Base-by-base conservation (phyloP, 2,888 invertebrate species). In the Thera obeliscata region DNA sequence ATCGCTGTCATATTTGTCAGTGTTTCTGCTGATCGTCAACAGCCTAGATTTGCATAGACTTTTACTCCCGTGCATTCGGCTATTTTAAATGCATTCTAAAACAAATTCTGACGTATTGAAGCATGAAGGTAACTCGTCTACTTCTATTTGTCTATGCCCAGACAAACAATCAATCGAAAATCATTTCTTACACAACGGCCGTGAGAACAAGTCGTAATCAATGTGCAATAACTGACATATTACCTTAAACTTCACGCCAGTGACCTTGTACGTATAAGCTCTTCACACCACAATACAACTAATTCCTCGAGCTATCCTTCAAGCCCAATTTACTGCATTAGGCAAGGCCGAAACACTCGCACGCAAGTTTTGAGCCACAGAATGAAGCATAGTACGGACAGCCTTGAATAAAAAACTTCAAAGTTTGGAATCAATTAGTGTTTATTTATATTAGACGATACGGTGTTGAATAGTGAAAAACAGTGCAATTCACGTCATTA, bases 291-390 rank as follows among this genome's bases (percentile, higher is more conserved):
- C 67, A 72, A 76, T 76, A 80, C 75, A 66, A 67, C 64, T 64
- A 70, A 73, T 70, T 67, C 69, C 38, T 56, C 12, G 68, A 78
- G 77, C 75, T 72, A 81, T 82, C 85, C 85, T 89, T 89, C 89
- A 90, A 87, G 89, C 90, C 81, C 82, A 84, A 90, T 90, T 89
- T 86, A 81, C 71, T 82, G 79, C 78, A 78, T 90, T 87, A 87
- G 70, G 72, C 90, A 91, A 91, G 91, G 90, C 81, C 89, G 87
- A 73, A 74, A 84, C 79, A 81, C 81, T 81, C 80, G 76, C 86
- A 86, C 84, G 86, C 87, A 75, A 83, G 76, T 74, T 78, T 74
- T 80, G 81, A 81, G 69, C 62, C 48, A 54, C 22, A 59, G 65
- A 69, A 54, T 63, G 63, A 50, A 12, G 0, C 9, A 22, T 49